phyloP scores from a whole-genome alignment of 2,888 invertebrate species.

The Mactromeris polynyma region DNA sequence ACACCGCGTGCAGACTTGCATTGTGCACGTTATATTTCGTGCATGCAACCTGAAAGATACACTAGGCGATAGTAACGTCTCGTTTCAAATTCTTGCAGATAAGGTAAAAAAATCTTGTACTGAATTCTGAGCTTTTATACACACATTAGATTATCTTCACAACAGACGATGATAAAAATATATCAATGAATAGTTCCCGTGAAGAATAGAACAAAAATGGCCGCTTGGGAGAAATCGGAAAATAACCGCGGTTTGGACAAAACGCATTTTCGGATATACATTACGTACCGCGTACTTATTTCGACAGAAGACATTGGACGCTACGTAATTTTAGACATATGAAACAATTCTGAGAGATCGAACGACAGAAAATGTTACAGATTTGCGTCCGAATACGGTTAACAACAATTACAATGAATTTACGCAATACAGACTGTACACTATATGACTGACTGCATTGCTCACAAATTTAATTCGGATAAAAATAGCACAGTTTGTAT shows the following conservation, averaged over 20 bases:
- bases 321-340: too few relatives aligned
- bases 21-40: conserved; percentile 31
- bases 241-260: not conserved
- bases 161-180: not conserved
- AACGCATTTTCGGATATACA: not conserved
- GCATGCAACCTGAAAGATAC: conserved; percentile 43
- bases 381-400: too few relatives aligned
- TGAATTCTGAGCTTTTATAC: not conserved
- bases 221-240: conserved; percentile 4
- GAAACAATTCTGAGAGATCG: too few relatives aligned
- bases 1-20: conserved; percentile 38
- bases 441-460: too few relatives aligned
- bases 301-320: too few relatives aligned
- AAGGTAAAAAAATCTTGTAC: not conserved
- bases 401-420: too few relatives aligned
- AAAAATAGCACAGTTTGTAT: too few relatives aligned
- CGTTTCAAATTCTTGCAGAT: conserved; percentile 35
- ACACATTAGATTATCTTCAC: not conserved
- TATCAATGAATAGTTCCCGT: not conserved
- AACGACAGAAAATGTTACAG: too few relatives aligned
- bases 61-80: conserved; percentile 35
- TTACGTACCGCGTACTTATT: too few relatives aligned
- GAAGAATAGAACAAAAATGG: not conserved
- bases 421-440: too few relatives aligned
- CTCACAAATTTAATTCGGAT: too few relatives aligned